These are phyloP conservation scores for Amblyornis subalaris DNA, from an alignment of 2,113 vertebrate genomes.

Conservation along the genomic window DNA sequence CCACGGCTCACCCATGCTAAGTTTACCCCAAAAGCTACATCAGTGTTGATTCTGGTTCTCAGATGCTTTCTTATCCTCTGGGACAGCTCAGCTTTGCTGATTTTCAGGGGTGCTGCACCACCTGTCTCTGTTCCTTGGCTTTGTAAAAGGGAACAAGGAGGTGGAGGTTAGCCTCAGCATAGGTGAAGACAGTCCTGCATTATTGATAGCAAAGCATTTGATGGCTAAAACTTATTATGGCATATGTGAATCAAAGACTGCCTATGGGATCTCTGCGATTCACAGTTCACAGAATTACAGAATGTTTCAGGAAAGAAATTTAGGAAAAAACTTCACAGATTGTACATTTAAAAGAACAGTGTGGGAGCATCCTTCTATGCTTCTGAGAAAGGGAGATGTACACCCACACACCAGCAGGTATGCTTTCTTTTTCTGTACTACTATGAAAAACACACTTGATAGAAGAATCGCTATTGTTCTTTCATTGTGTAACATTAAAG, in stretches of 20 bases:
- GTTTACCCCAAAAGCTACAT: neutral
- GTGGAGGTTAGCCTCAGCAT: neutral
- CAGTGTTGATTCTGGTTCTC: neutral
- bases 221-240: neutral
- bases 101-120: neutral
- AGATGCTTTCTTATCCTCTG: neutral
- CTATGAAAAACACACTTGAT: neutral
- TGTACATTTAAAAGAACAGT: slow-evolving; percentile 10
- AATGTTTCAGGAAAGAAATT: neutral
- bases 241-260: neutral
- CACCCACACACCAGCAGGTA: neutral
- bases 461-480: neutral
- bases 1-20: neutral
- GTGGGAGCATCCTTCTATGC: neutral
- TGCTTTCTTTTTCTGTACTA: slow-evolving; percentile 21
- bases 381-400: slow-evolving; percentile 1
- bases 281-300: neutral
- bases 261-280: neutral
- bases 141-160: neutral
- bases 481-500: neutral
- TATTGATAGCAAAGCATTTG: neutral
- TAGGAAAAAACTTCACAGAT: neutral
- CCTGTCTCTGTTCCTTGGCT: neutral
- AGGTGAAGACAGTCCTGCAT: neutral
- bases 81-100: neutral